phyloP scores from a whole-genome alignment of 1,140 invertebrate genomes.

The Penaeus japonicus region DNA sequence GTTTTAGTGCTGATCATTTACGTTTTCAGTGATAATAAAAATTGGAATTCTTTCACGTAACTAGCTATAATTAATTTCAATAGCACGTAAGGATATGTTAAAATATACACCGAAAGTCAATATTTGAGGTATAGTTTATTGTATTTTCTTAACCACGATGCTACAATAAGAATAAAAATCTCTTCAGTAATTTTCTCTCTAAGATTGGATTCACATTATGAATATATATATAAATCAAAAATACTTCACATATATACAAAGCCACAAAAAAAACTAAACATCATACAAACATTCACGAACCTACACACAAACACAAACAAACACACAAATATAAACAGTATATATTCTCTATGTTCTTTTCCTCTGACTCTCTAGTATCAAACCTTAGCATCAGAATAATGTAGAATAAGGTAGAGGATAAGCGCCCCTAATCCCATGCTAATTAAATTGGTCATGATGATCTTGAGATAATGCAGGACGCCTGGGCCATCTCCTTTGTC shows the following conservation, averaged over 20 bases:
- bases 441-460: background rate
- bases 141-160: too few relatives aligned
- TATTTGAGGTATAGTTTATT: too few relatives aligned
- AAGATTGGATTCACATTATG: too few relatives aligned
- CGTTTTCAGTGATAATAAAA: too few relatives aligned
- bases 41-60: too few relatives aligned
- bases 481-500: background rate
- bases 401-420: background rate
- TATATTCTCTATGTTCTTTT: background rate
- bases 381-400: background rate
- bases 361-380: background rate
- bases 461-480: background rate
- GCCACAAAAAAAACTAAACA: background rate
- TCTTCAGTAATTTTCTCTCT: too few relatives aligned
- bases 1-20: too few relatives aligned
- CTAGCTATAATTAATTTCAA: too few relatives aligned
- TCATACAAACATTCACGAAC: background rate
- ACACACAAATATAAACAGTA: background rate
- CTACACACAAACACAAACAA: background rate
- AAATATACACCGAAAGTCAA: too few relatives aligned
- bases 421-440: background rate
- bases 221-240: background rate
- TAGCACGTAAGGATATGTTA: too few relatives aligned
- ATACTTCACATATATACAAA: background rate
- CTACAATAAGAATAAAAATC: too few relatives aligned